Conservation (phyloP, 2,888 invertebrate species). For the Neuroscelio doddi region DNA sequence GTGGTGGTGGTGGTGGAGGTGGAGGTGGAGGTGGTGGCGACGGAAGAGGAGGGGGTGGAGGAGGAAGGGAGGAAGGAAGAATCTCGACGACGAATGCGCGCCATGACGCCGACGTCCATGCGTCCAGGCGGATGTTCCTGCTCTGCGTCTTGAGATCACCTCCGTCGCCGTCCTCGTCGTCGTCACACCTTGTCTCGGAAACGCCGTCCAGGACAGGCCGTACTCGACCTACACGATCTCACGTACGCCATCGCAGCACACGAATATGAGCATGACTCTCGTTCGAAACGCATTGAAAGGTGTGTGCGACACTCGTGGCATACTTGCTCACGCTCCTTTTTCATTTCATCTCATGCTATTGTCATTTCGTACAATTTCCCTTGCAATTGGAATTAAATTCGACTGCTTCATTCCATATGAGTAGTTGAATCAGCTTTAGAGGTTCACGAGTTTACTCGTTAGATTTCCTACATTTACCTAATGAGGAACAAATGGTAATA, state of each 20-base stretch:
- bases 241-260: constrained; percentile 41
- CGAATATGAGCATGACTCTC: constrained; percentile 72
- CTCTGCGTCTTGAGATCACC: constrained; percentile 21
- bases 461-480: no score
- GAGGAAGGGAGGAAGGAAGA: constrained; percentile 20
- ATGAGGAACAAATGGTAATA: no score
- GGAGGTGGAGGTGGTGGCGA: constrained; percentile 1
- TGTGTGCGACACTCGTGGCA: constrained; percentile 41
- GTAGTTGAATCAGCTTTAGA: no score
- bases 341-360: not conserved
- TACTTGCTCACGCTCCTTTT: not conserved
- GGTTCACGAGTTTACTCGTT: no score
- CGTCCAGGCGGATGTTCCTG: constrained; percentile 34
- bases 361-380: no score
- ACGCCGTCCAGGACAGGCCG: constrained; percentile 8
- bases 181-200: constrained; percentile 11
- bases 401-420: no score
- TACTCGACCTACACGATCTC: constrained; percentile 26
- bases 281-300: constrained; percentile 69
- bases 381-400: no score
- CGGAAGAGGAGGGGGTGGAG: constrained; percentile 1
- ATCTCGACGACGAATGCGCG: constrained; percentile 13
- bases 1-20: constrained; percentile 12
- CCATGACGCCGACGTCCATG: constrained; percentile 40
- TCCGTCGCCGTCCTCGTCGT: constrained; percentile 33